Evolutionary conservation across 1,140 invertebrate genomes (phyloP).

Genomic region (Aradophagus sp.): DNA sequence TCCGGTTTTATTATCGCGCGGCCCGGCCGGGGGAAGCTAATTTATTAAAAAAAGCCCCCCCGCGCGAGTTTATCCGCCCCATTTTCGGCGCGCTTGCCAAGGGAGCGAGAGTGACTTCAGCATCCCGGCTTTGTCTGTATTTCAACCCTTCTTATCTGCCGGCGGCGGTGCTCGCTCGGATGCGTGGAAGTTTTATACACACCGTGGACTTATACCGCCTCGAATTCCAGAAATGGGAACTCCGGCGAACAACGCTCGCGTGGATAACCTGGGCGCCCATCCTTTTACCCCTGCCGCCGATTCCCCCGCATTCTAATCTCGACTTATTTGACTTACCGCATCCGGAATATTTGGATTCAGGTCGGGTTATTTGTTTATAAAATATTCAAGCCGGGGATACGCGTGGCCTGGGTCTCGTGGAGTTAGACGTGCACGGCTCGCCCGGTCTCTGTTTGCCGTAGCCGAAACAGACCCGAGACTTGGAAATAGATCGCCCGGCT

Average conservation of each 20-base stretch:
- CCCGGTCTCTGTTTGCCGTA: no score
- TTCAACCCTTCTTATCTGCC: constrained; percentile 27
- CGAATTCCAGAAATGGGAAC: constrained; percentile 42
- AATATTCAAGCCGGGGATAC: no score
- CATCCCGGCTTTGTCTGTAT: constrained; percentile 35
- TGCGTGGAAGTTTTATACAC: constrained; percentile 46
- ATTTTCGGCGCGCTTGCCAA: constrained; percentile 15
- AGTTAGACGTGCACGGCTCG: no score
- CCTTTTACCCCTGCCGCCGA: constrained; percentile 20
- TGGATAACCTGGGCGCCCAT: no score
- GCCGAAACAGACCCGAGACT: no score
- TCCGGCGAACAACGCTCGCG: no score
- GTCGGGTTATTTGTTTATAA: constrained; percentile 5
- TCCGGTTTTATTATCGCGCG: constrained; percentile 40
- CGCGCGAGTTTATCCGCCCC: constrained; percentile 21
- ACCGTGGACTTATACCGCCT: constrained; percentile 33
- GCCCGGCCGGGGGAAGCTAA: constrained; percentile 34
- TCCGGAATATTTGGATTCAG: constrained; percentile 1
- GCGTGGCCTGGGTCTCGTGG: no score
- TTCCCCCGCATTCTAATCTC: constrained; percentile 14
- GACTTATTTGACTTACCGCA: constrained; percentile 22
- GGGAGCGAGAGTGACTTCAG: constrained; percentile 27
- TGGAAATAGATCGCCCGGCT: no score
- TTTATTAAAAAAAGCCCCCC: constrained; percentile 39
- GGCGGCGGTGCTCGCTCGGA: constrained; percentile 20